A percentile compares a stretch with the other conserved stretches of the same genome.
Conservation (phyloP, 2,888 invertebrate species). For the Gerosis bhagava region DNA sequence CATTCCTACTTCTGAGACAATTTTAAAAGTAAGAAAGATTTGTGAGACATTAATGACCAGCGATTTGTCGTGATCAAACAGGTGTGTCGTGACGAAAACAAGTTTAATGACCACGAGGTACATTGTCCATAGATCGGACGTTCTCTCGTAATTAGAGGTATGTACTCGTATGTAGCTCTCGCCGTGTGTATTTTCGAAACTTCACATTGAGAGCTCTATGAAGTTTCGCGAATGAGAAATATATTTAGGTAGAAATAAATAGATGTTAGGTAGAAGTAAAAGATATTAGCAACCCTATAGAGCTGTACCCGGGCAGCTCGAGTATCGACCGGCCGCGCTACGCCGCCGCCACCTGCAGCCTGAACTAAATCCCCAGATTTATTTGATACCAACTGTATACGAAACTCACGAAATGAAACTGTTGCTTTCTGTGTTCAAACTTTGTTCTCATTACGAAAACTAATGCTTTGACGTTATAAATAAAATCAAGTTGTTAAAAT, state of each 20-base stretch:
- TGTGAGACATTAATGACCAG: slow-evolving; percentile 49
- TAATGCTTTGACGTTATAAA: too few species aligned
- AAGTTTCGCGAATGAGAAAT: too few species aligned
- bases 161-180: too few species aligned
- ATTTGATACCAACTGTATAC: slow-evolving; percentile 8
- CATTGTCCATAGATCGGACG: slow-evolving; percentile 58
- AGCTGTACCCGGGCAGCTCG: slow-evolving; percentile 35
- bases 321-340: slow-evolving; percentile 37
- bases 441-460: too few species aligned
- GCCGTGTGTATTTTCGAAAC: too few species aligned
- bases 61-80: slow-evolving; percentile 59
- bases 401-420: slow-evolving; percentile 6
- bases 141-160: too few species aligned
- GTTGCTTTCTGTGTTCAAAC: too few species aligned
- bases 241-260: too few species aligned
- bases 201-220: too few species aligned
- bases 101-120: slow-evolving; percentile 57
- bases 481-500: too few species aligned
- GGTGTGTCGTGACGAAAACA: slow-evolving; percentile 62
- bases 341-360: slow-evolving; percentile 28
- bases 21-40: too few species aligned
- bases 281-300: slow-evolving; percentile 9
- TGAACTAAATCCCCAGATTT: slow-evolving; percentile 28
- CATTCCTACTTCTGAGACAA: too few species aligned
- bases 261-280: background rate